Conservation (phyloP, 2,888 invertebrate genomes). For the Ligdia adustata region DNA sequence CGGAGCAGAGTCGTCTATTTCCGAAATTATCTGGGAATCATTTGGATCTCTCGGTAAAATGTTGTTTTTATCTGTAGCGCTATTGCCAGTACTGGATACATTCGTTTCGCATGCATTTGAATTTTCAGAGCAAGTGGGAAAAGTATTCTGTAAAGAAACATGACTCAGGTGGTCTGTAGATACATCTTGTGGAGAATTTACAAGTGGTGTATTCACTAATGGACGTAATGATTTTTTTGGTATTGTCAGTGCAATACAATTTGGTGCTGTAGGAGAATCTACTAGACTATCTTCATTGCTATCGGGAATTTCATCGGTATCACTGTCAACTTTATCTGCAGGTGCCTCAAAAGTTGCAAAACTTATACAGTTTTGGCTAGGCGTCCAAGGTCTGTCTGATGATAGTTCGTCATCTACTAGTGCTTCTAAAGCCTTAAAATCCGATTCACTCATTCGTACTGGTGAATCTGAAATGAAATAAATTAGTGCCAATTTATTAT, state of each 20-base stretch:
- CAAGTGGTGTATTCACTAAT: constrained; percentile 3
- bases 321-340: neutral
- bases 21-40: constrained; percentile 1
- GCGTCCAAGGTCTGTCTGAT: constrained; percentile 4
- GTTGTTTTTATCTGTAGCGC: neutral
- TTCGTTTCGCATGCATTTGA: neutral
- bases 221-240: constrained; percentile 3
- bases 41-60: too few relatives aligned
- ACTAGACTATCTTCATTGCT: constrained; percentile 4
- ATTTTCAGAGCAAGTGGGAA: neutral
- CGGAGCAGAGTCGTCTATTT: neutral
- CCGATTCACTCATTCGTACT: neutral
- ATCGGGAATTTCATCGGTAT: constrained; percentile 1
- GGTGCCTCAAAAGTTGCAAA: constrained; percentile 1
- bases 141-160: constrained; percentile 1
- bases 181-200: constrained; percentile 3
- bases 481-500: neutral
- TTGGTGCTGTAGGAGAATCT: constrained; percentile 2
- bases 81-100: neutral
- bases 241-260: constrained; percentile 1
- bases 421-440: constrained; percentile 1
- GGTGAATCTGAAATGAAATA: too few relatives aligned
- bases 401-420: constrained; percentile 2
- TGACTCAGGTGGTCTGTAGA: constrained; percentile 2
- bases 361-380: constrained; percentile 1